These are phyloP conservation scores for Fregata magnificens DNA, from an alignment of 2,113 vertebrate species.

Conservation along the genomic window DNA sequence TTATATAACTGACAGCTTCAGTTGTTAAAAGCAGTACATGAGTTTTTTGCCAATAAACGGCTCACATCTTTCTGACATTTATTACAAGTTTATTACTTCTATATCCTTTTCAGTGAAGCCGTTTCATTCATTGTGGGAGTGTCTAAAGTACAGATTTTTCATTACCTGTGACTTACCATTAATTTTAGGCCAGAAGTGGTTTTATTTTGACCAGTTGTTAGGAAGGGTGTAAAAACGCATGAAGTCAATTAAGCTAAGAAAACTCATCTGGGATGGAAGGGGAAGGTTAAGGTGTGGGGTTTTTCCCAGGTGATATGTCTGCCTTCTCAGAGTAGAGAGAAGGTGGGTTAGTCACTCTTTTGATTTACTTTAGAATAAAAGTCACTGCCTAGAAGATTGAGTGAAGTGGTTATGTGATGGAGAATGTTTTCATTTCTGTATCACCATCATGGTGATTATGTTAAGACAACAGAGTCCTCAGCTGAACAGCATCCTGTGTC, in stretches of 20 bases:
- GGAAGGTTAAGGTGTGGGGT: neutral
- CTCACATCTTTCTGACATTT: slow-evolving; percentile 49
- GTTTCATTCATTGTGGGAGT: slow-evolving; percentile 8
- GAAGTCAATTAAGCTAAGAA: neutral
- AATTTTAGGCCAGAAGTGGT: neutral
- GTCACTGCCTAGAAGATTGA: neutral
- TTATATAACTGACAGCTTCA: slow-evolving; percentile 22
- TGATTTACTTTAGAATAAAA: neutral
- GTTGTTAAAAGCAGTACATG: slow-evolving; percentile 29
- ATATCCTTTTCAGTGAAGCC: neutral
- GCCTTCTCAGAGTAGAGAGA: neutral
- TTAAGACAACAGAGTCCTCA: neutral
- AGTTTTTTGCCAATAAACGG: slow-evolving; percentile 21
- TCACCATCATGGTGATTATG: neutral
- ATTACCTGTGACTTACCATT: slow-evolving; percentile 13
- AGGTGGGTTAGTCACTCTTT: neutral
- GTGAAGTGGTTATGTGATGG: neutral
- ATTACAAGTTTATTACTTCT: slow-evolving; percentile 56
- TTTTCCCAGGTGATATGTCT: neutral
- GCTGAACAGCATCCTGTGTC: neutral
- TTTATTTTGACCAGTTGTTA: neutral
- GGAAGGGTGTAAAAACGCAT: neutral
- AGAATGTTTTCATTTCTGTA: neutral
- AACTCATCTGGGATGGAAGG: neutral
- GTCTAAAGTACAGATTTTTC: slow-evolving; percentile 5